phyloP scores from a whole-genome alignment of 2,888 invertebrate genomes.

The Pilophorus perplexus region DNA sequence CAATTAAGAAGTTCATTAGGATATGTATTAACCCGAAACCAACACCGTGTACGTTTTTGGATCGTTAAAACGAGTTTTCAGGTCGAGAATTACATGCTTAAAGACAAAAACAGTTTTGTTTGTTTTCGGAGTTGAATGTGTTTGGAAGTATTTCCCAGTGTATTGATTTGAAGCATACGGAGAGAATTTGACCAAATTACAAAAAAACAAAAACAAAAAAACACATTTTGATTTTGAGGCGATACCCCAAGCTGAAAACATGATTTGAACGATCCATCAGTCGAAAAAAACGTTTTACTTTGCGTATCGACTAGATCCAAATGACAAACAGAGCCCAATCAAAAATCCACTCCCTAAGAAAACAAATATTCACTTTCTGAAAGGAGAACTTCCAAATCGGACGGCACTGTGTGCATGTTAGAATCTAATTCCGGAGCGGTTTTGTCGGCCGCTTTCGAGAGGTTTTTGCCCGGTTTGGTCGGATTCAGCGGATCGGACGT shows the following conservation, averaged over 20 bases:
- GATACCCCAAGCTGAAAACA: too few species aligned
- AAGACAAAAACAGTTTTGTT: too few species aligned
- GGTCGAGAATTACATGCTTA: too few species aligned
- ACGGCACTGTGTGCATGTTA: constrained; percentile 57
- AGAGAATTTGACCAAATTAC: too few species aligned
- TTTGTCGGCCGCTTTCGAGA: not conserved
- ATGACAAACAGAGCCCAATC: not conserved
- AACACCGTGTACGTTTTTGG: not conserved
- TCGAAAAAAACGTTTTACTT: constrained; percentile 1
- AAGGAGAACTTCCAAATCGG: constrained; percentile 61
- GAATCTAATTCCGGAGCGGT: constrained; percentile 37
- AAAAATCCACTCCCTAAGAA: constrained; percentile 41
- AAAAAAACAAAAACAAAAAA: too few species aligned
- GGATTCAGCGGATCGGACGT: constrained; percentile 19
- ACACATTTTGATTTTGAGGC: too few species aligned
- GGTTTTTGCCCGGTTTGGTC: constrained; percentile 1
- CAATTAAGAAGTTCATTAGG: constrained; percentile 11
- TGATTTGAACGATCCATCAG: too few species aligned
- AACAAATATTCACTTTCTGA: constrained; percentile 49
- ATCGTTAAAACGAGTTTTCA: too few species aligned
- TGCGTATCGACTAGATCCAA: constrained; percentile 18
- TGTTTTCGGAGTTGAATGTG: too few species aligned
- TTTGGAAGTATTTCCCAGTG: too few species aligned
- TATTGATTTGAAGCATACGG: too few species aligned
- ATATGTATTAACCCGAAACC: constrained; percentile 28